Evolutionary conservation across 1,140 invertebrate species (phyloP).

Genomic region (Chrysopa pallens): DNA sequence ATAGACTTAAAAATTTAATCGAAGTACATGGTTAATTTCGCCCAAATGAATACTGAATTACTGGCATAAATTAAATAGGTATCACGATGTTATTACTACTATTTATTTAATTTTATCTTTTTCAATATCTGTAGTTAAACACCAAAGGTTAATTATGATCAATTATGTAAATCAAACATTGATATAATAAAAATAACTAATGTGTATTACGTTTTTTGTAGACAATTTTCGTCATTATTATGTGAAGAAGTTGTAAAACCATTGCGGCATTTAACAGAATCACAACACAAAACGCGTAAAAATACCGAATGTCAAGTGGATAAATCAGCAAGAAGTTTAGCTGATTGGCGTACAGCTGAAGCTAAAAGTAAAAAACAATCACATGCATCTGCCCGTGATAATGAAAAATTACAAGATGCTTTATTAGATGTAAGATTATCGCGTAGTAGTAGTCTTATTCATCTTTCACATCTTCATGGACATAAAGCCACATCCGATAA

Average conservation of each 20-base stretch:
- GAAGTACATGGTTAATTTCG: no score
- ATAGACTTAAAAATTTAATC: no score
- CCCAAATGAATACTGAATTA: no score
- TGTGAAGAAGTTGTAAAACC: slow-evolving; percentile 81
- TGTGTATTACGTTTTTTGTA: slow-evolving; percentile 18
- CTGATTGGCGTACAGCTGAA: slow-evolving; percentile 71
- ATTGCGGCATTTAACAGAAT: slow-evolving; percentile 47
- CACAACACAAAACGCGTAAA: slow-evolving; percentile 52
- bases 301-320: slow-evolving; percentile 68
- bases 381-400: slow-evolving; percentile 63
- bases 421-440: slow-evolving; percentile 22
- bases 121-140: no score
- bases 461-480: slow-evolving; percentile 18
- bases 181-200: no score
- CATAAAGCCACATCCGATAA: slow-evolving; percentile 39
- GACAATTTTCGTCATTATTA: slow-evolving; percentile 55
- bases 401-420: slow-evolving; percentile 73
- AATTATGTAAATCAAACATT: no score
- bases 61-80: no score
- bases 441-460: slow-evolving; percentile 20
- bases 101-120: neutral
- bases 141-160: no score
- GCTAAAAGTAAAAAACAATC: slow-evolving; percentile 73
- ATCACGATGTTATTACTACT: neutral
- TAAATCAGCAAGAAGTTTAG: slow-evolving; percentile 61